phyloP scores from a whole-genome alignment of 2,888 invertebrate species.

The Pseudanteris insignis region DNA sequence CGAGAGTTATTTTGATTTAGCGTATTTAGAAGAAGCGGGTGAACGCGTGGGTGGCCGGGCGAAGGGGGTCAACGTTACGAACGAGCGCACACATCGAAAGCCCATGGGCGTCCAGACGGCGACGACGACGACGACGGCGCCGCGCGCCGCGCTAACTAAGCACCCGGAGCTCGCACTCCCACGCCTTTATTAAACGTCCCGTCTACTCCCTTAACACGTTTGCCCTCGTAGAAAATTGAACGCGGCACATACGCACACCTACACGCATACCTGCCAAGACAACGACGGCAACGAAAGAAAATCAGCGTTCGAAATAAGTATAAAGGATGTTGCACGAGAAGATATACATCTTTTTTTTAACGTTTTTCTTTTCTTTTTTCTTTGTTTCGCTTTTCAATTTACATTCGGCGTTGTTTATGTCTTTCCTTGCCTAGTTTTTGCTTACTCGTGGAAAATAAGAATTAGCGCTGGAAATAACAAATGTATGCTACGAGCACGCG shows the following conservation, averaged over 20 bases:
- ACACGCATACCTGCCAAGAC: constrained; percentile 27
- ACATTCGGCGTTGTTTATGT: no score
- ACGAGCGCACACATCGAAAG: constrained; percentile 49
- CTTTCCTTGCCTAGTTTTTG: no score
- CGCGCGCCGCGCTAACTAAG: constrained; percentile 62
- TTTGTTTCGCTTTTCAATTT: no score
- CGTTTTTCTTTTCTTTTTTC: no score
- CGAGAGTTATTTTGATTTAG: background rate
- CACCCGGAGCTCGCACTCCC: constrained; percentile 57
- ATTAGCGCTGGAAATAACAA: no score
- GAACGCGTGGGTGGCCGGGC: background rate
- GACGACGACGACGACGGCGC: constrained; percentile 57
- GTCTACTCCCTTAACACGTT: no score
- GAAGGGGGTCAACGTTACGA: no score
- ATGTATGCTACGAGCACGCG: no score
- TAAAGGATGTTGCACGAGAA: background rate
- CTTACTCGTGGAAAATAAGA: no score
- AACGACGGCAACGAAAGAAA: constrained; percentile 16
- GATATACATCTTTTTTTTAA: no score
- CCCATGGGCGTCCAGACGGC: constrained; percentile 64
- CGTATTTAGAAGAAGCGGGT: background rate
- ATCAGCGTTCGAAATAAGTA: constrained; percentile 3
- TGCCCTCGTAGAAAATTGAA: constrained; percentile 61
- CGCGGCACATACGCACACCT: constrained; percentile 47
- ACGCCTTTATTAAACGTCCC: constrained; percentile 52